Evolutionary conservation across 2,797 vertebrate species (phyloP), one percentile per base, ranked within the genome.

Genomic region (Danio tinwini): DNA sequence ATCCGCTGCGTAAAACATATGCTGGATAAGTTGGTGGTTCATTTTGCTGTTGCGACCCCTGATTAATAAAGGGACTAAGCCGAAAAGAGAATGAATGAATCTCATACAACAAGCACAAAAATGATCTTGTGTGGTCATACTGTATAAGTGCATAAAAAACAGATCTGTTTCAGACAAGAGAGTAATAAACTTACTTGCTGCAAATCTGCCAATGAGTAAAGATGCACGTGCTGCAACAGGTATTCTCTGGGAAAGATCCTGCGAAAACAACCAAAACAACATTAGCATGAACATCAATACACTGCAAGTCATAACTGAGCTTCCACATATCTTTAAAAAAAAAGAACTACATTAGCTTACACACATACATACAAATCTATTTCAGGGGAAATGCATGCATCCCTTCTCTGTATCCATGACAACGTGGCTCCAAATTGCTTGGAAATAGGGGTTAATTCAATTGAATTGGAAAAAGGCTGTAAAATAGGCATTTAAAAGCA

Each of bases 221-320:
- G 94, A 88, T 99, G 98, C 82, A 99, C 96, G 88, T 99, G 97
- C 81, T 98, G 97, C 64, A 99, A 92, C 85, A 99, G 96, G 87
- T 99, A 98, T 87, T 99, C 98, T 87, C 97, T 94, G 79, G 98
- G 98, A 82, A 98, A 98, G 87, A 99, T 97, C 90, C 98, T 99
- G 91, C 37, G 84, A 14, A 88, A 56, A 87, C 39, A 68, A 39
- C 11, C n/a, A 77, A 73, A 72, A 55, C 6, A 52, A 61, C 44
- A 62, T 55, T 7, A 64, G 21, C 63, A 59, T 37, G 29, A 39
- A 58, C 16, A 68, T 12, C 42, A 53, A 71, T 44, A 52, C 44
- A 40, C 14, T 19, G 21, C 14, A 55, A 84, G 17, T 17, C 64
- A 13, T 44, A 44, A 44, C 1, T 11, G 4, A 62, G 37, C 16